These are phyloP conservation scores for Anthoptus insignis DNA, from an alignment of 2,888 invertebrate genomes.

Conservation along the genomic window DNA sequence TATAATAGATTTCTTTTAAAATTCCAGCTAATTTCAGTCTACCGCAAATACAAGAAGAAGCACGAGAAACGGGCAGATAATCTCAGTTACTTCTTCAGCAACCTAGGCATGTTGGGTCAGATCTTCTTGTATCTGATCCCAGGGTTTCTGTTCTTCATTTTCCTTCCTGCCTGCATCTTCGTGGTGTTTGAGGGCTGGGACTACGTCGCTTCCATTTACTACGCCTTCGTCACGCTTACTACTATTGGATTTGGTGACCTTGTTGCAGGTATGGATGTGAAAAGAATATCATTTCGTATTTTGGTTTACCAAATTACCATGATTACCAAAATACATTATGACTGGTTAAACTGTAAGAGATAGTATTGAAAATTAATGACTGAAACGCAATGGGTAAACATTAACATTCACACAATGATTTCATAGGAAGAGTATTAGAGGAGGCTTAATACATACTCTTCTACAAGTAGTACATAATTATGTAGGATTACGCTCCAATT, in stretches of 20 bases:
- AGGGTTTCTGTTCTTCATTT: slow-evolving; percentile 95
- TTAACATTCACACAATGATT: too few relatives aligned
- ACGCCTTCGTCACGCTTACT: slow-evolving; percentile 94
- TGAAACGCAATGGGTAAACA: too few relatives aligned
- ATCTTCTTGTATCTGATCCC: slow-evolving; percentile 95
- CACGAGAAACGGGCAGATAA: slow-evolving; percentile 87
- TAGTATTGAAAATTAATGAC: too few relatives aligned
- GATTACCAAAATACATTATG: too few relatives aligned
- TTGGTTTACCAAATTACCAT: too few relatives aligned
- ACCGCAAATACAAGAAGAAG: slow-evolving; percentile 92
- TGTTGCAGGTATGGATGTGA: slow-evolving; percentile 90
- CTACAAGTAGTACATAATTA: too few relatives aligned
- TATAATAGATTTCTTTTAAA: too few relatives aligned
- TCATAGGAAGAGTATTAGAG: too few relatives aligned
- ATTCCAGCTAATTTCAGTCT: slow-evolving; percentile 91
- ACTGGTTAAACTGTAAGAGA: too few relatives aligned
- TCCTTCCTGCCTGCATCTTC: slow-evolving; percentile 95
- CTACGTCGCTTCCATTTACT: slow-evolving; percentile 94
- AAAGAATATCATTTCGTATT: not conserved
- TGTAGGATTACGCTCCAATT: too few relatives aligned
- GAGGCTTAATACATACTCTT: too few relatives aligned
- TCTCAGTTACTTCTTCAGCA: slow-evolving; percentile 89
- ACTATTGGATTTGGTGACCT: slow-evolving; percentile 98
- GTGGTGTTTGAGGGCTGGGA: slow-evolving; percentile 95
- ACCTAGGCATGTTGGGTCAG: slow-evolving; percentile 92